Evolutionary conservation across 2,797 vertebrate genomes (phyloP).

Genomic region (Fratercula arctica): DNA sequence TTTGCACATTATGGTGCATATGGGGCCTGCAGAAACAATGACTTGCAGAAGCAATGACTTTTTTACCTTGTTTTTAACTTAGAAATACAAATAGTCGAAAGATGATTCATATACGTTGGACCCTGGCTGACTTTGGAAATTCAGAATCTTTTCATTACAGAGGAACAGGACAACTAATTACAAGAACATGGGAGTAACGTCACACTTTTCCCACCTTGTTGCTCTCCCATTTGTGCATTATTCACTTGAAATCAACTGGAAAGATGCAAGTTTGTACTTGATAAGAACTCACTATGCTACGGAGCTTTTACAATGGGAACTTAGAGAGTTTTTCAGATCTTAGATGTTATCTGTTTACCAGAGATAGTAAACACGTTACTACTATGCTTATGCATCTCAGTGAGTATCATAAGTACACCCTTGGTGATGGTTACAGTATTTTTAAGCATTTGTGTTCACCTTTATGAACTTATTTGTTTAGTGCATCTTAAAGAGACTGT

Average conservation of each 20-base stretch:
- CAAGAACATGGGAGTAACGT: conserved; percentile 1
- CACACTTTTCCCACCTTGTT: conserved; percentile 35
- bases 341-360: conserved; percentile 75
- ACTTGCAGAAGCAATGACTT: not conserved
- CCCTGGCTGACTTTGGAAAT: conserved; percentile 54
- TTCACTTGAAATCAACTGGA: conserved; percentile 77
- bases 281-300: conserved; percentile 67
- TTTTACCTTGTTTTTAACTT: conserved; percentile 71
- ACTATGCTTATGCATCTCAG: conserved; percentile 81
- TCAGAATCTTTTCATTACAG: conserved; percentile 8
- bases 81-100: conserved; percentile 22
- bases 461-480: conserved; percentile 80
- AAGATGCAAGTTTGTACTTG: conserved; percentile 67
- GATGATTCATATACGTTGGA: not conserved
- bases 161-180: conserved; percentile 38
- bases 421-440: conserved; percentile 80
- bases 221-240: conserved; percentile 55
- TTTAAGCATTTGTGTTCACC: conserved; percentile 79
- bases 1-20: conserved; percentile 65
- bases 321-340: conserved; percentile 69
- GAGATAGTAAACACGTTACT: conserved; percentile 77
- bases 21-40: conserved; percentile 35
- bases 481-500: conserved; percentile 85
- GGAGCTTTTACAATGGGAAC: conserved; percentile 65
- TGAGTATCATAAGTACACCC: conserved; percentile 77